These are phyloP conservation scores for Mechanitis mazaeus DNA, from an alignment of 2,888 invertebrate genomes.

Conservation along the genomic window DNA sequence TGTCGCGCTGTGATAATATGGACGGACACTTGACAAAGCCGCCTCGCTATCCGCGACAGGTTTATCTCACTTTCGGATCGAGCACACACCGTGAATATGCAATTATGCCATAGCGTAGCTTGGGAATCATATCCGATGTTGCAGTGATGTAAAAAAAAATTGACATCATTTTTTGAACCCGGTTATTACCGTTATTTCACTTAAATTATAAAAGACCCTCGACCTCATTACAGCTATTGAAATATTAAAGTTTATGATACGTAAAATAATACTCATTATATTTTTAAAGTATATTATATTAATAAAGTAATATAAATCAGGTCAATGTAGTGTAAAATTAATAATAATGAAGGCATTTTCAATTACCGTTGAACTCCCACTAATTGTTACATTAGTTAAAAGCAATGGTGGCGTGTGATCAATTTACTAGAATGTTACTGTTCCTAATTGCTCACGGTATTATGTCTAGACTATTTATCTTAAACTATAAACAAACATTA, in stretches of 20 bases:
- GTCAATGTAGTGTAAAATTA: slow-evolving; percentile 3
- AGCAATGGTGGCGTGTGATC: slow-evolving; percentile 8
- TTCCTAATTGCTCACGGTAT: slow-evolving; percentile 15
- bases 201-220: too few species aligned
- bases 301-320: too few species aligned
- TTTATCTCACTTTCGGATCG: slow-evolving; percentile 53
- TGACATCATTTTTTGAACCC: slow-evolving; percentile 33
- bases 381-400: slow-evolving; percentile 19
- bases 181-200: slow-evolving; percentile 14
- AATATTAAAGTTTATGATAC: too few species aligned
- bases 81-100: slow-evolving; percentile 56
- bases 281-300: too few species aligned
- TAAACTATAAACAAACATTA: slow-evolving; percentile 3
- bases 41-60: slow-evolving; percentile 45
- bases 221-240: too few species aligned
- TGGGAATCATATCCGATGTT: slow-evolving; percentile 40
- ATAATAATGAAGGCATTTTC: slow-evolving; percentile 12
- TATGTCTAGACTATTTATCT: slow-evolving; percentile 2
- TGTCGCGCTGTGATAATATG: slow-evolving; percentile 65
- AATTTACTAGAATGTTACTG: slow-evolving; percentile 10
- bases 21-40: slow-evolving; percentile 63
- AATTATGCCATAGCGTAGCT: slow-evolving; percentile 57
- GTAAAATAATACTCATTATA: too few species aligned
- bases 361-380: slow-evolving; percentile 11
- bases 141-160: too few species aligned